Evolutionary conservation across 2,113 vertebrate genomes (phyloP).

Genomic region (Megaleporinus macrocephalus): DNA sequence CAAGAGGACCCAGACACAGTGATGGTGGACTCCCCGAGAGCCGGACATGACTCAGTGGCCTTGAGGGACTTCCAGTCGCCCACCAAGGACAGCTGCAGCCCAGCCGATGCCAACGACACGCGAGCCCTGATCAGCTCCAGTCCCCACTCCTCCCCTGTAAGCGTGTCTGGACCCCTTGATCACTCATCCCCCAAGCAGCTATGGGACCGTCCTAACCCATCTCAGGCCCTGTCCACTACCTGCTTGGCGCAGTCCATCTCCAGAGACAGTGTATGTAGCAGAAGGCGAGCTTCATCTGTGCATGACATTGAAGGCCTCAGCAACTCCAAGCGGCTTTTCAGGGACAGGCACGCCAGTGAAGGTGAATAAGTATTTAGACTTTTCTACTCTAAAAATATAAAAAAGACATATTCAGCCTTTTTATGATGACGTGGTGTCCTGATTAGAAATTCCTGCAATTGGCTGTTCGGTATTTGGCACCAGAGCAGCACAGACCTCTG

Average conservation of each 20-base stretch:
- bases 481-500: neutral
- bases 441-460: neutral
- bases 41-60: conserved; percentile 87
- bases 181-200: conserved; percentile 92
- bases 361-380: conserved; percentile 73
- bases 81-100: conserved; percentile 90
- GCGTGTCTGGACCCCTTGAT: conserved; percentile 88
- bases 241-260: conserved; percentile 89
- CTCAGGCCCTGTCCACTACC: conserved; percentile 84
- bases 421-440: neutral
- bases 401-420: neutral
- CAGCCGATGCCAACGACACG: conserved; percentile 91
- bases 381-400: neutral
- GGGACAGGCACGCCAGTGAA: conserved; percentile 90
- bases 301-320: conserved; percentile 95
- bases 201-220: conserved; percentile 88
- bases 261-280: conserved; percentile 89
- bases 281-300: conserved; percentile 94
- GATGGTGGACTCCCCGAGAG: conserved; percentile 90
- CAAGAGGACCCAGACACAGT: conserved; percentile 98
- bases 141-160: conserved; percentile 87
- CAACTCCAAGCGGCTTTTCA: conserved; percentile 87
- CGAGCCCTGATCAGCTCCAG: conserved; percentile 91
- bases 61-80: conserved; percentile 93
- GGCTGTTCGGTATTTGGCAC: neutral